A percentile compares a stretch with the other conserved stretches of the same genome.
These are phyloP conservation scores for Petromus typicus DNA, from an alignment of 2,113 vertebrate species.

Conservation along the genomic window DNA sequence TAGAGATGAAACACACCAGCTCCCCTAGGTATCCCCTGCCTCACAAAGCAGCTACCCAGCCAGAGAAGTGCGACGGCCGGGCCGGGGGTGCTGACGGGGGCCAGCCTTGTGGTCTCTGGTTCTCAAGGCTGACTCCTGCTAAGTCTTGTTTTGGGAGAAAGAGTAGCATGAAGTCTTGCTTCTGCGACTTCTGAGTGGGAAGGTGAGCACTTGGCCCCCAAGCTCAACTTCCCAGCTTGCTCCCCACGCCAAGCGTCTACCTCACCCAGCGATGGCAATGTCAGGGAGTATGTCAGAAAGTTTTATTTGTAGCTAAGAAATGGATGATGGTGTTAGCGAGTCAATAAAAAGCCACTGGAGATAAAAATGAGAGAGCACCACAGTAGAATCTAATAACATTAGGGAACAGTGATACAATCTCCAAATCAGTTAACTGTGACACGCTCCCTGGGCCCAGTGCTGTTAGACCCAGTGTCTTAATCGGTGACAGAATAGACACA, in stretches of 20 bases:
- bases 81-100: too few species aligned
- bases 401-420: background rate
- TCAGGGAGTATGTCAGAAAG: background rate
- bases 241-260: fast-evolving
- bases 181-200: background rate
- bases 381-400: slow-evolving; percentile 17
- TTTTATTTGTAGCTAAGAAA: background rate
- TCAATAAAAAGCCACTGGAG: background rate
- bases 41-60: too few species aligned
- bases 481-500: background rate
- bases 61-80: background rate
- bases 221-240: background rate
- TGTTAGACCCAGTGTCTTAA: background rate
- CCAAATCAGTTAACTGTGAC: background rate
- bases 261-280: background rate
- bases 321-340: background rate
- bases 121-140: background rate
- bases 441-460: background rate
- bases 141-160: background rate
- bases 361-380: slow-evolving; percentile 17
- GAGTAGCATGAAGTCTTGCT: background rate
- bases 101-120: background rate
- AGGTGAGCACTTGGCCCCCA: background rate
- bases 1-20: background rate
- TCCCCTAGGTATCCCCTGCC: background rate